Percentiles rank a stretch among this genome's conserved stretches.
Evolutionary conservation across 2,888 invertebrate species (phyloP).

Genomic region (Ptychoptera albimana): DNA sequence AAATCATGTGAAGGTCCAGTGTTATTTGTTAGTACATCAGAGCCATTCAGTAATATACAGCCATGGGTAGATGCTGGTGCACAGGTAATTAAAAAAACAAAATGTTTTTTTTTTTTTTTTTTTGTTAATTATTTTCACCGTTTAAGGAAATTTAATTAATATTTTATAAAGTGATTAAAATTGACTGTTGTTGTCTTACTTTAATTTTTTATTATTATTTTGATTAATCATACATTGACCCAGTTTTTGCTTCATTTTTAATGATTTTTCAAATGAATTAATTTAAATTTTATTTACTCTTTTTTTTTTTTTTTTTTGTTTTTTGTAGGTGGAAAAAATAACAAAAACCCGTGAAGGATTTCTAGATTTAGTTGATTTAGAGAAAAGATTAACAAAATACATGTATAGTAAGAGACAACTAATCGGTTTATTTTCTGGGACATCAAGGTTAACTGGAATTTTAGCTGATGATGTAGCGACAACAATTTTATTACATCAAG

Average conservation of each 20-base stretch:
- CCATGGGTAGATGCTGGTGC: conserved; percentile 71
- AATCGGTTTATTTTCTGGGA: conserved; percentile 75
- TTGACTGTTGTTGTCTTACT: too few species aligned
- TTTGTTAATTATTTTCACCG: too few species aligned
- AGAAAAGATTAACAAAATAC: conserved; percentile 48
- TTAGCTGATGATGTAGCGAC: conserved; percentile 68
- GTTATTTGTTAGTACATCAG: conserved; percentile 43
- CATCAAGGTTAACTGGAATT: conserved; percentile 81
- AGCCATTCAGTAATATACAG: conserved; percentile 58
- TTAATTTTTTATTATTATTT: too few species aligned
- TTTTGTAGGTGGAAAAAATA: conserved; percentile 53
- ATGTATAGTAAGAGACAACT: conserved; percentile 45
- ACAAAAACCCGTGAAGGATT: conserved; percentile 64
- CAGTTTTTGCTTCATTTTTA: too few species aligned
- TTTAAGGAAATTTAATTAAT: too few species aligned
- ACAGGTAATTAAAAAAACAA: conserved; percentile 54
- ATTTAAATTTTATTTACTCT: conserved; percentile 3
- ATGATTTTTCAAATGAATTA: too few species aligned
- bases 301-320: conserved; percentile 6
- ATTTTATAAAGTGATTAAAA: too few species aligned
- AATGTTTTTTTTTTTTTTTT: too few species aligned
- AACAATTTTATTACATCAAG: conserved; percentile 59
- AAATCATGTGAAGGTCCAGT: conserved; percentile 6
- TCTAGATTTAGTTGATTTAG: conserved; percentile 61
- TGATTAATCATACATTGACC: too few species aligned